phyloP scores from a whole-genome alignment of 2,113 vertebrate species.

The Bos taurus region ARS-UCD2.0 NC_037345.1:12577001-12577500 shows the following conservation, averaged over 20 bases:
- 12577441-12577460: not conserved
- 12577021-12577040: accelerated
- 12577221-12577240: too few species aligned
- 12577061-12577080: not conserved
- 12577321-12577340: not conserved
- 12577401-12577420: not conserved
- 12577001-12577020: not conserved
- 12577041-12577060: accelerated
- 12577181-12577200: not conserved
- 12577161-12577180: accelerated
- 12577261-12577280: not conserved
- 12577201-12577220: not conserved
- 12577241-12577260: accelerated
- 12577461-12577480: not conserved
- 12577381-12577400: not conserved
- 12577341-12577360: accelerated
- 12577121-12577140: not conserved
- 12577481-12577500: not conserved
- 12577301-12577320: not conserved
- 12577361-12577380: accelerated
- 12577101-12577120: not conserved
- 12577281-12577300: not conserved
- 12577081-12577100: not conserved
- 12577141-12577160: not conserved
- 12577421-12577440: not conserved